These are phyloP conservation scores for Drosophila mettleri DNA, from an alignment of 2,888 invertebrate genomes.

Conservation along the genomic window DNA sequence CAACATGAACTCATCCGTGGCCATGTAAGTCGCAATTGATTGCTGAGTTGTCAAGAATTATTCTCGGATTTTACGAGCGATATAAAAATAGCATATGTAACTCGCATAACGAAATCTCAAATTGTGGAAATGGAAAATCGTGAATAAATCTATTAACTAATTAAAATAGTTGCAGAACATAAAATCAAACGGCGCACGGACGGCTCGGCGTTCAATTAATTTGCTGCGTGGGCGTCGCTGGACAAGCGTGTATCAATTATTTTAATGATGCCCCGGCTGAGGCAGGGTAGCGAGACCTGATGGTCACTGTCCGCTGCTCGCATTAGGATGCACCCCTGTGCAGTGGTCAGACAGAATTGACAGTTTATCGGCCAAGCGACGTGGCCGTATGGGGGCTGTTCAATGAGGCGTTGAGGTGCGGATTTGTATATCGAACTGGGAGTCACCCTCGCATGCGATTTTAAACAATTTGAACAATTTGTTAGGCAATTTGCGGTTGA, in stretches of 20 bases:
- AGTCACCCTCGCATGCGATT: constrained; percentile 63
- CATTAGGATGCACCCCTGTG: constrained; percentile 75
- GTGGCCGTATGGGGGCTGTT: constrained; percentile 24
- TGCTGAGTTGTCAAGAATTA: constrained; percentile 69
- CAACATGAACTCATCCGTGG: background rate
- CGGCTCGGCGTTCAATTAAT: constrained; percentile 69
- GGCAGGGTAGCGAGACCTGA: constrained; percentile 17
- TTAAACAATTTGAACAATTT: constrained; percentile 76
- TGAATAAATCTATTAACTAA: constrained; percentile 74
- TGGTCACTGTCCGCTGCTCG: constrained; percentile 67
- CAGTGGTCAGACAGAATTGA: constrained; percentile 53
- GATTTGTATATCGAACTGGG: constrained; percentile 22
- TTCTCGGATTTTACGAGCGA: constrained; percentile 46
- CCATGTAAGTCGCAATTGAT: constrained; percentile 19
- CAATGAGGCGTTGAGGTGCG: constrained; percentile 73
- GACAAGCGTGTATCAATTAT: constrained; percentile 78
- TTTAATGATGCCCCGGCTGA: constrained; percentile 62
- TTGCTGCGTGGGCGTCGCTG: constrained; percentile 63
- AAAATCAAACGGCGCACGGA: constrained; percentile 60
- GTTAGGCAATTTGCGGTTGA: constrained; percentile 74
- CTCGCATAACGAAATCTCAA: background rate
- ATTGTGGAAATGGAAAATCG: constrained; percentile 23
- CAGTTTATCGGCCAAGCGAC: constrained; percentile 43
- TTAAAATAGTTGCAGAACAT: constrained; percentile 59
- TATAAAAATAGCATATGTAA: constrained; percentile 35